Evolutionary conservation across 1,140 invertebrate genomes (phyloP), one percentile per base, ranked within the genome.

Genomic region (Drosophila sturtevanti): DNA sequence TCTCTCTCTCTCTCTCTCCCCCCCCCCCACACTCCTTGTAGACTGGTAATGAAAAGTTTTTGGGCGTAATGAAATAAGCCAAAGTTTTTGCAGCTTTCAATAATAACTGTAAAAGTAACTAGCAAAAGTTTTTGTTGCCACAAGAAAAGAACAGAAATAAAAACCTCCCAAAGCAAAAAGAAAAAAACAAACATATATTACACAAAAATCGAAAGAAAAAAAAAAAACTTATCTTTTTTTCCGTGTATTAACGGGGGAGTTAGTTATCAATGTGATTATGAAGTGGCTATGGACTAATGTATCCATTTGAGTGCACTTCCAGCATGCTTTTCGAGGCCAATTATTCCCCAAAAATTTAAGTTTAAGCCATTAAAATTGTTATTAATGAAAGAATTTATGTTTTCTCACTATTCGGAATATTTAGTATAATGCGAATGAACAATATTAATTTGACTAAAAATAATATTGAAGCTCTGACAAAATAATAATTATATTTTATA

Each of bases 81-180:
- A 82, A 86, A 86, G 76, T 82, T 86, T 79, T 82, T 87, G 71
- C 82, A 87, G 82, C 82, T 79, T 87, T 86, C 82, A 86, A 86
- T 86, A 86, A 86, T 86, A 86, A 86, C 82, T 86, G 82, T 79
- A 82, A 87, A 87, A 87, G 82, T 87, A 89, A 77, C 79, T 89
- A 89, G 79, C 75, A 56, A 89, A 86, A 87, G 66, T 87, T 87
- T 86, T 52, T 41, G 60, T 70, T 56, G 56, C 48, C 61, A 52
- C 52, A 31, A 55, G 35, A 18, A 35, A 18, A 22, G 18, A 27
- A 22, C 27, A 1, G 6, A 14, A 44, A 18, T n/a, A 9, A 14
- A 14, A 24, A 27, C n/a, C n/a, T n/a, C n/a, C n/a, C 41, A 31
- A 27, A 31, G 3, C 27, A 1, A 31, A 31, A 31, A 6, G 27